These are phyloP conservation scores for Agrotis segetum DNA, from an alignment of 2,888 invertebrate species.

Conservation along the genomic window DNA sequence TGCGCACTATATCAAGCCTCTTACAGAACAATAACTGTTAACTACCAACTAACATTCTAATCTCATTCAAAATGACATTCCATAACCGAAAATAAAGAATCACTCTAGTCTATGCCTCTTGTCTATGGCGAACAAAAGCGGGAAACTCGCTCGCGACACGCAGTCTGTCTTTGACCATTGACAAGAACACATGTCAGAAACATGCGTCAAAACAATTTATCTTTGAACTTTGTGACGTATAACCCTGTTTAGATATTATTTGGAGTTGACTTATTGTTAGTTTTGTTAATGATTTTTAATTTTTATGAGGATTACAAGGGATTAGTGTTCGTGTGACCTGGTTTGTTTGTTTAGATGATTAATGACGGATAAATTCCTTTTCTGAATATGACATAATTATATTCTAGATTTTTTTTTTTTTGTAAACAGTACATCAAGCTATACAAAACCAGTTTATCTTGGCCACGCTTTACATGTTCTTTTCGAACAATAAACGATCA, in stretches of 20 bases:
- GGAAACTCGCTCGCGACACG: conserved; percentile 73
- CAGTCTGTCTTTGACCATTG: conserved; percentile 78
- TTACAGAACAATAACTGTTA: conserved; percentile 38
- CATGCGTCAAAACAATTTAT: conserved; percentile 75
- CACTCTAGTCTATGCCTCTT: conserved; percentile 67
- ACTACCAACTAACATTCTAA: conserved; percentile 56
- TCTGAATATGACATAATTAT: conserved; percentile 37
- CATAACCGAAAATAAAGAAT: conserved; percentile 73
- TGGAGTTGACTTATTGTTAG: conserved; percentile 67
- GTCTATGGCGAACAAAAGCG: conserved; percentile 79
- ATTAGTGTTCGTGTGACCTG: conserved; percentile 70
- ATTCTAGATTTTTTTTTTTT: too few relatives aligned
- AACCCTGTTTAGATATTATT: conserved; percentile 69
- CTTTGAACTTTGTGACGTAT: conserved; percentile 71
- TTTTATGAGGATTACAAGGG: conserved; percentile 82
- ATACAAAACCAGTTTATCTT: too few relatives aligned
- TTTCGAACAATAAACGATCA: too few relatives aligned
- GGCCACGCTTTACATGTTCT: too few relatives aligned
- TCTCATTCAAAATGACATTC: conserved; percentile 70
- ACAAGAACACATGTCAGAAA: conserved; percentile 68
- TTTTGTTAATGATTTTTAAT: conserved; percentile 79
- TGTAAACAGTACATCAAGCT: not conserved
- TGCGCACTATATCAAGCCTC: not conserved
- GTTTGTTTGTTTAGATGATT: conserved; percentile 66
- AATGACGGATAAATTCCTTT: conserved; percentile 64